Base-by-base conservation (phyloP, 2,888 invertebrate species). In the Apotomis betuletana region DNA sequence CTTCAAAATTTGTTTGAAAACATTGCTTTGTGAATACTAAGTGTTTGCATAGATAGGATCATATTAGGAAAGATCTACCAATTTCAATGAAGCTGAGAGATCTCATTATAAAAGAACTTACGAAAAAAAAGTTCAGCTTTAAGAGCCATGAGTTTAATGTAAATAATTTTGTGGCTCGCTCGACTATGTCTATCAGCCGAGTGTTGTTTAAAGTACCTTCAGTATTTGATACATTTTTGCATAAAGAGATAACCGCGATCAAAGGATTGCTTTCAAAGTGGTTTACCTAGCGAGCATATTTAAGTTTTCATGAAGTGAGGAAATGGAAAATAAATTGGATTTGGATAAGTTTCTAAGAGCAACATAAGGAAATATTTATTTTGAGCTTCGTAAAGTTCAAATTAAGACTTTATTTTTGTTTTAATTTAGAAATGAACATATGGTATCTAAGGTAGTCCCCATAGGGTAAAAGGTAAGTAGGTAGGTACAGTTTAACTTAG, bases 301-400 rank as follows among this genome's bases (percentile, higher is more conserved):
- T 92, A 92, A 92, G 91, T 92, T 92, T 91, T 90, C 91, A 92
- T 90, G 90, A 90, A 91, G 90, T 93, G 90, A 84, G 92, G 89
- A 91, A 92, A 93, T 92, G 91, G 93, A 88, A 93, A 91, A 92
- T 92, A 93, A 93, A 92, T 92, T 92, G 89, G 86, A 90, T 92
- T 90, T 90, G 88, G 89, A 89, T 89, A 89, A 91, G 85, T 91
- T 90, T 91, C 92, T 90, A 90, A 90, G 87, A 89, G 86, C 85
- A 78, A 85, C 84, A 84, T 80, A 82, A 80, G 84, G 81, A 85
- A 85, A 86, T 90, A 85, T 91, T 90, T 90, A 90, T 89, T 89
- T 90, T 88, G 87, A 90, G 85, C 83, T 81, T 78, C 77, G 81
- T 78, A 75, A 75, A 82, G 78, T 86, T 88, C 87, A 49, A 49